Conservation (phyloP, 2,797 vertebrate genomes). For the Enteromius trimaculatus region DNA sequence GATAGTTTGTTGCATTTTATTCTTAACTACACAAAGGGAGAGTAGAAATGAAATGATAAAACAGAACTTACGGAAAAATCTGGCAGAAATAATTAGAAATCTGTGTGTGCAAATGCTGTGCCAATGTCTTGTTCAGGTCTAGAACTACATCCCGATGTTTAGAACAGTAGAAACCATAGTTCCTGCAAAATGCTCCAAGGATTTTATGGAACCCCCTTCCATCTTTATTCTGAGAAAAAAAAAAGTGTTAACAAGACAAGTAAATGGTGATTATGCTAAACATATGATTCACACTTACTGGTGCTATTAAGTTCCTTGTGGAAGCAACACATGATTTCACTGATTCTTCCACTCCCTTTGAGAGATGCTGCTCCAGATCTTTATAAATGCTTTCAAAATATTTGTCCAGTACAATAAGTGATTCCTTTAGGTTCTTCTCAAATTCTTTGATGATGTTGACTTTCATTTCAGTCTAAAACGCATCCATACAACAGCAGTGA, state of each 20-base stretch:
- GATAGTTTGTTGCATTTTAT: not conserved
- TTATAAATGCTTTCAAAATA: not conserved
- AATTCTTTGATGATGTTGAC: not conserved
- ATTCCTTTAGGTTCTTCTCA: not conserved
- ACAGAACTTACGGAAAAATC: slow-evolving; percentile 14
- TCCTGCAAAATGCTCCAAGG: not conserved
- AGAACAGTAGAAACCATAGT: not conserved
- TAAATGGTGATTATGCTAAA: not conserved
- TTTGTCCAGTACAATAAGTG: not conserved
- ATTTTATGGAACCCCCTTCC: not conserved
- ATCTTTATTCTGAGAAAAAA: not conserved
- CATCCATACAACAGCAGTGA: not conserved
- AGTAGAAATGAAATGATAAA: not conserved
- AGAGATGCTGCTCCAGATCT: not conserved
- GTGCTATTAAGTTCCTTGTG: not conserved
- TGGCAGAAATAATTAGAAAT: not conserved
- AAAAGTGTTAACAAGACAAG: not conserved
- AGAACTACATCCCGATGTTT: not conserved
- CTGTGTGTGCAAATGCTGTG: not conserved
- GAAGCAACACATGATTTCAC: not conserved
- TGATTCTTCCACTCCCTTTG: not conserved
- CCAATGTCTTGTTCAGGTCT: slow-evolving; percentile 9
- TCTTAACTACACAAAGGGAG: not conserved
- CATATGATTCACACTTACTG: not conserved
- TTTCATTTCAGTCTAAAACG: not conserved